Percentiles rank a stretch among this genome's conserved stretches.
These are phyloP conservation scores for Odocoileus virginianus DNA, from an alignment of 2,113 vertebrate genomes.

Conservation along the genomic window DNA sequence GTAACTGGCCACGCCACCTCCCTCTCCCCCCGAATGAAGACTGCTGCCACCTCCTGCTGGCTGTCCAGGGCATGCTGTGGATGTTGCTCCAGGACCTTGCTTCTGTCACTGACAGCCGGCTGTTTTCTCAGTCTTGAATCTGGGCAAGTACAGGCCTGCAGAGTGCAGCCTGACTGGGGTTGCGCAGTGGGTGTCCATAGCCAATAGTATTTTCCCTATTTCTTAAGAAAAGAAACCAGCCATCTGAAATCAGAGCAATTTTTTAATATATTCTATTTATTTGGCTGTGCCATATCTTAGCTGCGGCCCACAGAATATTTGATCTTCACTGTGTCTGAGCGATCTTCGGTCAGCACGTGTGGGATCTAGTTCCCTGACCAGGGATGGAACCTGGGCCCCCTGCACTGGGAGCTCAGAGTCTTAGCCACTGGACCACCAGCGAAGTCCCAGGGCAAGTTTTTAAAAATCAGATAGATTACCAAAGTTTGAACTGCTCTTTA, in stretches of 20 bases:
- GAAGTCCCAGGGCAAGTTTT: neutral
- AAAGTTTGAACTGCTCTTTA: neutral
- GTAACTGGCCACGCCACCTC: neutral
- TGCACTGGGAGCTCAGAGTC: neutral
- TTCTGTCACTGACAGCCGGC: fast-evolving
- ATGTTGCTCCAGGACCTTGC: neutral
- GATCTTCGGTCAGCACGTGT: neutral
- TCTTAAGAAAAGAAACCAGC: neutral
- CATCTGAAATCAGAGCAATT: neutral
- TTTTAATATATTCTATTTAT: neutral
- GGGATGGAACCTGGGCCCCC: neutral
- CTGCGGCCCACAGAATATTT: fast-evolving
- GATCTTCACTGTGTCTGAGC: neutral
- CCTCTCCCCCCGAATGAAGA: neutral
- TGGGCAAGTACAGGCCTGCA: neutral
- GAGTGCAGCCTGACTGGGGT: neutral
- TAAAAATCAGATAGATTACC: neutral
- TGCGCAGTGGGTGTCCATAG: neutral
- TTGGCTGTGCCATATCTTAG: neutral
- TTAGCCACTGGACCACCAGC: neutral
- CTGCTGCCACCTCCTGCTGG: neutral
- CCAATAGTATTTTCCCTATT: neutral
- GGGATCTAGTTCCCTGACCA: neutral
- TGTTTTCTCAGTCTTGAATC: neutral
- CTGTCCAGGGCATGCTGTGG: neutral